Percentiles rank a stretch among this genome's conserved stretches.
These are phyloP conservation scores for Leptopilina drosophilae DNA, from an alignment of 2,888 invertebrate genomes.

Conservation along the genomic window DNA sequence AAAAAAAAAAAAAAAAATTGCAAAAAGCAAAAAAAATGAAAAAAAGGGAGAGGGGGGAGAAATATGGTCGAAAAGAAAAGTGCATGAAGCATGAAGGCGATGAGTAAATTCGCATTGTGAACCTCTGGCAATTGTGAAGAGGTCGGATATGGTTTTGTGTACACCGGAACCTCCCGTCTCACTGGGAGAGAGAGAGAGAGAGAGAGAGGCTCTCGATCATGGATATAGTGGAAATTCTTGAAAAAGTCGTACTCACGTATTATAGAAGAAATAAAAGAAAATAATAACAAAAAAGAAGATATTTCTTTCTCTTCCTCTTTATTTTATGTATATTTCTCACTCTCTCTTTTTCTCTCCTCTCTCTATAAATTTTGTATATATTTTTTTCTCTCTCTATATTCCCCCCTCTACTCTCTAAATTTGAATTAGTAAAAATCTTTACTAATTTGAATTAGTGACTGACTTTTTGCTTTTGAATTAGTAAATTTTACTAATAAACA, in stretches of 20 bases:
- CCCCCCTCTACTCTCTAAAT: no score
- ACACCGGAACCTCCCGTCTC: slow-evolving; percentile 20
- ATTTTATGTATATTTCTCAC: not conserved
- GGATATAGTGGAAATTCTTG: slow-evolving; percentile 23
- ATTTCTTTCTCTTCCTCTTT: no score
- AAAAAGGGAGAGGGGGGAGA: not conserved
- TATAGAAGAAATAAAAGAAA: slow-evolving; percentile 53
- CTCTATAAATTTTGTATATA: no score
- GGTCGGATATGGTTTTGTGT: slow-evolving; percentile 32
- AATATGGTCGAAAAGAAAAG: not conserved
- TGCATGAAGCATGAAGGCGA: not conserved
- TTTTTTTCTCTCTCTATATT: no score
- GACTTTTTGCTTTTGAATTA: no score
- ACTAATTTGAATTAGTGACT: no score
- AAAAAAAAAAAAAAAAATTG: no score
- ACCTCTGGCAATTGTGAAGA: slow-evolving; percentile 5
- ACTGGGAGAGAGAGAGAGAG: no score
- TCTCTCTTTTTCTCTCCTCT: slow-evolving; percentile 43
- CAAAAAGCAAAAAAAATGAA: not conserved
- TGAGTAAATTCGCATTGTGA: slow-evolving; percentile 39
- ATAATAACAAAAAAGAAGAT: slow-evolving; percentile 55
- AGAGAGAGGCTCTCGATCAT: slow-evolving; percentile 17
- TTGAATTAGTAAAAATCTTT: no score
- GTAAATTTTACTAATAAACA: no score
- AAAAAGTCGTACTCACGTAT: slow-evolving; percentile 34